Percentiles rank a stretch among this genome's conserved stretches.
Evolutionary conservation across 2,888 invertebrate species (phyloP).

Genomic region (Drosophila silvestris): DNA sequence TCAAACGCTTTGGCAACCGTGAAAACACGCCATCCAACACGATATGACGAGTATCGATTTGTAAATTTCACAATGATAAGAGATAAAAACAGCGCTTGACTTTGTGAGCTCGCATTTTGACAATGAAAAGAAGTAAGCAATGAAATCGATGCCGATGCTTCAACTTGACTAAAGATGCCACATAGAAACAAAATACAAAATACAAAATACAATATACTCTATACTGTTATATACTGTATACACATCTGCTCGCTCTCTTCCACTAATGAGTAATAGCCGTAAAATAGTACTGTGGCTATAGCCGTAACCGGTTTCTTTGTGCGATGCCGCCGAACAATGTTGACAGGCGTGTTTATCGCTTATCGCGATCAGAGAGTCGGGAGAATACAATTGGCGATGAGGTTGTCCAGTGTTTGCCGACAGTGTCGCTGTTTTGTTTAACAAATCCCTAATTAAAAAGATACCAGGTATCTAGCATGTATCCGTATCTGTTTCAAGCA

Average conservation of each 20-base stretch:
- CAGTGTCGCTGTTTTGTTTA: constrained; percentile 52
- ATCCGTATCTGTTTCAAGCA: not conserved
- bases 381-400: constrained; percentile 50
- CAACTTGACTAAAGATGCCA: constrained; percentile 32
- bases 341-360: constrained; percentile 59
- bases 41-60: constrained; percentile 78
- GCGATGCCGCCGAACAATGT: constrained; percentile 66
- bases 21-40: constrained; percentile 58
- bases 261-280: constrained; percentile 22
- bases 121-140: constrained; percentile 69
- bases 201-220: too few species aligned
- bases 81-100: constrained; percentile 60
- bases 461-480: constrained; percentile 17
- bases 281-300: constrained; percentile 24
- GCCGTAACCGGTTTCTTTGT: constrained; percentile 49
- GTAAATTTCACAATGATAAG: constrained; percentile 79
- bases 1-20: constrained; percentile 63
- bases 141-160: constrained; percentile 34
- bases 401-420: constrained; percentile 49
- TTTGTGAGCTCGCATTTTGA: constrained; percentile 62
- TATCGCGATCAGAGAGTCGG: constrained; percentile 60
- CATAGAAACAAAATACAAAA: not conserved
- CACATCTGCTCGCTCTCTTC: constrained; percentile 3
- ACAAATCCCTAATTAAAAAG: constrained; percentile 78
- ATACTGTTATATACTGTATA: not conserved